Base-by-base conservation (phyloP, 2,888 invertebrate genomes). In the Pyrocoelia pectoralis region DNA sequence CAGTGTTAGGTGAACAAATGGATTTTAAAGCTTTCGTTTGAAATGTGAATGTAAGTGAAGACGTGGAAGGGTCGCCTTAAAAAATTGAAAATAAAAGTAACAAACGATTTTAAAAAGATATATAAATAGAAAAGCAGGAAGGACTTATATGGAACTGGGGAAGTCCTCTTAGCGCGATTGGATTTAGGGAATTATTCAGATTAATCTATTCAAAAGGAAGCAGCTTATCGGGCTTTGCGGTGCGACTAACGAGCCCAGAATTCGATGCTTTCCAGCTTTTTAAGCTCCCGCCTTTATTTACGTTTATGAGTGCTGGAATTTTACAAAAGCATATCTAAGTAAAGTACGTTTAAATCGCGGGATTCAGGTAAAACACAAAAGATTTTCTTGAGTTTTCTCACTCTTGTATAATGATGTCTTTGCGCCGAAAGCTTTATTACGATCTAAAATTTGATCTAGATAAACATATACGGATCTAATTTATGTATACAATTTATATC, bases 191-290 rank as follows among this genome's bases (percentile, higher is more conserved):
- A 70, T 68, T 66, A 68, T 68, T 64, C 63, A 65, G 69, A 69
- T 69, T 70, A 70, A 70, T 68, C 70, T 67, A 66, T 68, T 68
- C 70, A 67, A 68, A 65, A 68, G 65, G 70, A 67, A 62, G 58
- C 48, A 62, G 69, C 68, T 69, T 69, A 68, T 65, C 65, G 64
- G 56, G 66, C 59, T 68, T 69, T 68, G 66, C 62, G 67, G 66
- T 58, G 54, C 62, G 64, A 67, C 66, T 69, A 69, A 66, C 69
- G 67, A 64, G 62, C 53, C 57, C 65, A 61, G 53, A 54, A 61
- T 65, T 56, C 65, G 61, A 65, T 61, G 61, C 59, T 52, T 57
- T 61, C 41, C 48, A 56, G 65, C 65, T 62, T 68, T 68, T 68
- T 65, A 67, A 63, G 66, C 65, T 50, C 40, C 29, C 8, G 43